Evolutionary conservation across 2,797 vertebrate species (phyloP), one percentile per base, ranked within the genome.

Genomic region (Ceryle rudis): DNA sequence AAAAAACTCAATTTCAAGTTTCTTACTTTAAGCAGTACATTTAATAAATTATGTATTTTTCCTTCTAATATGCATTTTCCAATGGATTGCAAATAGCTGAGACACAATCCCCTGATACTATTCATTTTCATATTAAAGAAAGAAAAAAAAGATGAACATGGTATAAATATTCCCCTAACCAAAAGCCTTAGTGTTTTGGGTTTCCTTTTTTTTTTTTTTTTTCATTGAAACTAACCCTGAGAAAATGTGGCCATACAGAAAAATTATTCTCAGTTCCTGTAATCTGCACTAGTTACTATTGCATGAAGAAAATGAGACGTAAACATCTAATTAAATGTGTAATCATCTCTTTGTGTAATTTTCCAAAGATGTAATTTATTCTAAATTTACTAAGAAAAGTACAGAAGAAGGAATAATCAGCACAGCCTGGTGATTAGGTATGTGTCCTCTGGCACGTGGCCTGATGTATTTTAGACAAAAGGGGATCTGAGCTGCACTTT

Each of bases 11-110:
- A 97, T 97, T 97, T 97, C 86, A 97, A 97, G 72, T 91, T 96
- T 97, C 90, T 97, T 70, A 97, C 95, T 93, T 97, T 97, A 97
- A 98, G 97, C 89, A 90, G 91, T 90, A 69, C 73, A 91, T 95
- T 95, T 95, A 93, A 97, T 98, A 97, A 98, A 98, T 98, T 97
- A 98, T 97, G 82, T 78, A 97, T 97, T 96, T 97, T 89, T 57
- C 14, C 20, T 80, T 84, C 73, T 94, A 96, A 95, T 96, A 91
- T 64, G 71, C 93, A 84, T 97, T 97, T 98, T 97, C 91, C 88
- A 91, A 44, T 83, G 95, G 93, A 88, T 85, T 94, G 35, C 64
- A 96, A 94, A 92, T 82, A 93, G 77, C 84, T 0, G 3, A 96
- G 86, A 94, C 49, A 35, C 39, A 29, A 51, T 94, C 86, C 64